These are phyloP conservation scores for Galerucella pusilla DNA, from an alignment of 2,888 invertebrate genomes.

Conservation along the genomic window DNA sequence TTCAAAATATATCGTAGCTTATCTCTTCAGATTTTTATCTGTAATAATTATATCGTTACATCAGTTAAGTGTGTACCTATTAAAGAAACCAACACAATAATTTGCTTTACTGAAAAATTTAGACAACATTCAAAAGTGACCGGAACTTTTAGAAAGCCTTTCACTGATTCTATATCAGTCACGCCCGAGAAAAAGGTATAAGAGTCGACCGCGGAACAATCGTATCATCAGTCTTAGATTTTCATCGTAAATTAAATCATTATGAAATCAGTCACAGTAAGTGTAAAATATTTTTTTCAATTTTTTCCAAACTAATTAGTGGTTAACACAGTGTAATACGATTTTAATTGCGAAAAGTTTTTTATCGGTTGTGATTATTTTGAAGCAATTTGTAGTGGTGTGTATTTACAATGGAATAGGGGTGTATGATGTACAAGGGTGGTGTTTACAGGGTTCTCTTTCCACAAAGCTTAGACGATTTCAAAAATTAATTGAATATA, in stretches of 20 bases:
- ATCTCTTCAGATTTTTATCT: not conserved
- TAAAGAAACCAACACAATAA: not conserved
- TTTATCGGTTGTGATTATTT: not conserved
- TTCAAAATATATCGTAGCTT: too few relatives aligned
- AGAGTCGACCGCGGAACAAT: constrained; percentile 42
- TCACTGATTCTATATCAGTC: constrained; percentile 46
- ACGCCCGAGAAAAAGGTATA: constrained; percentile 50
- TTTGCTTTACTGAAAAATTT: not conserved
- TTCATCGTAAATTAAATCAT: constrained; percentile 29
- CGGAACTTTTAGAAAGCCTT: constrained; percentile 50
- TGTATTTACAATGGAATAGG: not conserved
- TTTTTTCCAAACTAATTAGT: constrained; percentile 10
- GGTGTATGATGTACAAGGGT: too few relatives aligned
- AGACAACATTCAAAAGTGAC: constrained; percentile 24
- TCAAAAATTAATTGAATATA: too few relatives aligned
- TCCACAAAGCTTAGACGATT: not conserved
- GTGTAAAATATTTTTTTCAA: constrained; percentile 31
- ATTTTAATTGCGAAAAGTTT: not conserved
- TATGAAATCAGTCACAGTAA: constrained; percentile 48
- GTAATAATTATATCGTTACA: not conserved
- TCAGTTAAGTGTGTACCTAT: not conserved
- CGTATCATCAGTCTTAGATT: constrained; percentile 45
- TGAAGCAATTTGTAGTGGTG: not conserved
- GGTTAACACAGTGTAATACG: constrained; percentile 3
- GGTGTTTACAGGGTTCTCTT: not conserved